Percentiles rank a stretch among this genome's conserved stretches.
These are phyloP conservation scores for Peromyscus polionotus DNA, from an alignment of 2,113 vertebrate species.

Conservation along the genomic window DNA sequence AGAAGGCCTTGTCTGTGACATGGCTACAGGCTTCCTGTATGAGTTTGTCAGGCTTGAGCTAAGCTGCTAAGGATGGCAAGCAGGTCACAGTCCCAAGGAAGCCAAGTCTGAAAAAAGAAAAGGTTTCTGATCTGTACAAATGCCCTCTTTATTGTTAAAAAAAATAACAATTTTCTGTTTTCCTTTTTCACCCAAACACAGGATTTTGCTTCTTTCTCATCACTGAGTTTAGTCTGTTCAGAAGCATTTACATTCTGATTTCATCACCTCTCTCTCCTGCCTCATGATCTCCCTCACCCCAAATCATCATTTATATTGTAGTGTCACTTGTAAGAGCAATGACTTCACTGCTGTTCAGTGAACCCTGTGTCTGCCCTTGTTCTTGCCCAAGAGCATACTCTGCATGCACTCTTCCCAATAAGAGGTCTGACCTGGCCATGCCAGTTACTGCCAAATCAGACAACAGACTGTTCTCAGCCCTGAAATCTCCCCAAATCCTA, in stretches of 20 bases:
- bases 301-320: not conserved
- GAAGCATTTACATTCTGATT: not conserved
- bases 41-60: not conserved
- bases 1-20: not conserved
- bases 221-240: rapidly evolving
- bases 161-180: not conserved
- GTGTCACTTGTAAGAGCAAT: not conserved
- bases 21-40: not conserved
- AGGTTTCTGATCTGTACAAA: not conserved
- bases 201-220: not conserved
- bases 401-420: not conserved
- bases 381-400: rapidly evolving
- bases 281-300: not conserved
- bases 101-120: rapidly evolving
- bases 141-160: not conserved
- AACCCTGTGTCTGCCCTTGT: not conserved
- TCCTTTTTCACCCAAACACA: not conserved
- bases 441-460: not conserved
- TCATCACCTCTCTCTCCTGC: not conserved
- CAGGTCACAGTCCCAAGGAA: rapidly evolving
- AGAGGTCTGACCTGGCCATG: not conserved
- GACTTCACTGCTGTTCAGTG: rapidly evolving
- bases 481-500: not conserved
- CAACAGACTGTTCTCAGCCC: not conserved
- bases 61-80: not conserved